Conservation (phyloP, 2,113 vertebrate genomes). For the Menura novaehollandiae region DNA sequence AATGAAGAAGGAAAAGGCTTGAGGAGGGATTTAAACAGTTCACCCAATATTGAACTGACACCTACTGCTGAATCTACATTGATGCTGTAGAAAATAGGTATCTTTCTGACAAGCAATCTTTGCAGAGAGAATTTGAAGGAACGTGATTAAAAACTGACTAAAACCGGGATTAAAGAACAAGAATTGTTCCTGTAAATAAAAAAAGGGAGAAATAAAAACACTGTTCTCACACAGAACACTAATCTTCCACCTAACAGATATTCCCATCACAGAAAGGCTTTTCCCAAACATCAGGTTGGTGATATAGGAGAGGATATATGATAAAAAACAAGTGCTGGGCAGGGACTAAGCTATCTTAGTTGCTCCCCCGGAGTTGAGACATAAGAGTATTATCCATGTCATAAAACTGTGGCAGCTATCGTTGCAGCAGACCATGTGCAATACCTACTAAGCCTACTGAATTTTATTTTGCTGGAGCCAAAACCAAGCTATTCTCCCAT, state of each 20-base stretch:
- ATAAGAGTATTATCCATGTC: neutral
- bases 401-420: neutral
- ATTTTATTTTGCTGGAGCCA: neutral
- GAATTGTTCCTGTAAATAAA: neutral
- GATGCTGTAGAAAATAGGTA: neutral
- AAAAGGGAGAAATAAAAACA: neutral
- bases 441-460: neutral
- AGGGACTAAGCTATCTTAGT: neutral
- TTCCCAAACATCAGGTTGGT: neutral
- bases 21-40: neutral
- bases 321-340: neutral
- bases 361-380: neutral
- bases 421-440: fast-evolving
- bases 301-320: neutral
- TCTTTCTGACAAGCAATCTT: neutral
- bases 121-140: neutral
- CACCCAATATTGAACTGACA: neutral
- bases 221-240: neutral
- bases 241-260: neutral
- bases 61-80: neutral
- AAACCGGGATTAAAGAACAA: neutral
- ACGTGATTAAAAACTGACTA: neutral
- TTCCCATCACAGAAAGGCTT: neutral
- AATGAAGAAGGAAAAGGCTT: neutral
- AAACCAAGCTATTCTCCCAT: neutral